A percentile compares a stretch with the other conserved stretches of the same genome.
Conservation (phyloP, 2,113 vertebrate species). For the Mirza zaza region DNA sequence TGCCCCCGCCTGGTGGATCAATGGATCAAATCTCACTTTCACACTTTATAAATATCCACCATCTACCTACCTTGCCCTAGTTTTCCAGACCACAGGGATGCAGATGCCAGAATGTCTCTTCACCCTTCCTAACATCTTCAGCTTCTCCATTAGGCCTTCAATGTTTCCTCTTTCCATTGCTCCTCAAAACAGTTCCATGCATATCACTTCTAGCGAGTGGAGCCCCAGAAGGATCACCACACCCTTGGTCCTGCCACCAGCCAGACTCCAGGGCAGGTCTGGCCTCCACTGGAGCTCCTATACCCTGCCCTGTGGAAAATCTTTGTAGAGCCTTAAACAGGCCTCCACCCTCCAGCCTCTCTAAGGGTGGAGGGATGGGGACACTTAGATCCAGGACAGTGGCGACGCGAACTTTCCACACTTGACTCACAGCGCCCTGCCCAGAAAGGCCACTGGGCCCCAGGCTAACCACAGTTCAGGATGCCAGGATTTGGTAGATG, state of each 20-base stretch:
- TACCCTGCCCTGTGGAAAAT: not conserved
- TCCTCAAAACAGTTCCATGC: not conserved
- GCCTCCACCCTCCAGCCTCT: not conserved
- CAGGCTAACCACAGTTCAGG: not conserved
- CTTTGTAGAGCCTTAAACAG: not conserved
- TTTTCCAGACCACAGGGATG: not conserved
- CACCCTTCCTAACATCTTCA: not conserved
- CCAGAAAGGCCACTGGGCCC: not conserved
- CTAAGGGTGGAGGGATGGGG: not conserved
- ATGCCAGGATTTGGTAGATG: slow-evolving; percentile 36
- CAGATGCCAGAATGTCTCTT: not conserved
- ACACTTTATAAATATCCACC: not conserved
- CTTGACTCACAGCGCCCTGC: slow-evolving; percentile 59
- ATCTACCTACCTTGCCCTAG: no score
- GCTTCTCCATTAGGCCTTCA: not conserved
- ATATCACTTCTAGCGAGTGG: not conserved
- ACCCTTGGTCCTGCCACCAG: not conserved
- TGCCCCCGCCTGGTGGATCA: not conserved
- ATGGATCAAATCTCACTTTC: not conserved
- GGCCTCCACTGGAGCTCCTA: not conserved
- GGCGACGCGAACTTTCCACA: slow-evolving; percentile 61
- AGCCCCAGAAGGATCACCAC: not conserved
- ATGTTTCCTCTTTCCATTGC: not conserved
- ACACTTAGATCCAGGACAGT: slow-evolving; percentile 17
- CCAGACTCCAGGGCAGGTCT: not conserved